These are phyloP conservation scores for Cariama cristata DNA, from an alignment of 2,113 vertebrate species.

Conservation along the genomic window DNA sequence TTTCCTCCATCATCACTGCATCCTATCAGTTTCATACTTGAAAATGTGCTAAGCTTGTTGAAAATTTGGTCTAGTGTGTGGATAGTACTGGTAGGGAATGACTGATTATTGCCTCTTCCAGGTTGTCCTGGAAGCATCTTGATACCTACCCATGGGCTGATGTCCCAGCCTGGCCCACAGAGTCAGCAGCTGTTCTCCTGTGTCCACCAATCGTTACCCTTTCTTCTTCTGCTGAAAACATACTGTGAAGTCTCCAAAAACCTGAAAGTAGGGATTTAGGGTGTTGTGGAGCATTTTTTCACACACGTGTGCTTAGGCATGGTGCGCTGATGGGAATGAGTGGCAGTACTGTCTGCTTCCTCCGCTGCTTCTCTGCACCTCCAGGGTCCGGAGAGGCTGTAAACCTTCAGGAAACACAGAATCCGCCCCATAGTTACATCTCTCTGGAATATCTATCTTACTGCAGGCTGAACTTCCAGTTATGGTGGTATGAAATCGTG, in stretches of 20 bases:
- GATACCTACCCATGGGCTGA: neutral
- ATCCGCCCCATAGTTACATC: neutral
- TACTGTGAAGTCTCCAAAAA: neutral
- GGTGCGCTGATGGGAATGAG: neutral
- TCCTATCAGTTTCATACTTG: neutral
- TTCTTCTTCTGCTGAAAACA: neutral
- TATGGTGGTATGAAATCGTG: neutral
- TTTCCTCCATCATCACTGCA: neutral
- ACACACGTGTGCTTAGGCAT: accelerated
- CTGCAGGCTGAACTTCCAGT: neutral
- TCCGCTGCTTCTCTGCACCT: neutral
- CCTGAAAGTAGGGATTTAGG: neutral
- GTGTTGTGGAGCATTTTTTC: neutral
- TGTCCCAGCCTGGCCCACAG: neutral
- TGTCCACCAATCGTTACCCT: accelerated
- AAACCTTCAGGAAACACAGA: neutral
- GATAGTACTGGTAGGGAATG: neutral
- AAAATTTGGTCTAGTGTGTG: neutral
- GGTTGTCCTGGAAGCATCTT: neutral
- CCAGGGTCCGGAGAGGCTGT: neutral
- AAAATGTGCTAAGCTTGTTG: neutral
- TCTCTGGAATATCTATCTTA: neutral
- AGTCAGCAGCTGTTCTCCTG: neutral
- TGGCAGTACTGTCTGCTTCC: neutral
- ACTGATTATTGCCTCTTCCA: neutral